Base-by-base conservation (phyloP, 2,797 vertebrate genomes). In the Chromobotia macracanthus region DNA sequence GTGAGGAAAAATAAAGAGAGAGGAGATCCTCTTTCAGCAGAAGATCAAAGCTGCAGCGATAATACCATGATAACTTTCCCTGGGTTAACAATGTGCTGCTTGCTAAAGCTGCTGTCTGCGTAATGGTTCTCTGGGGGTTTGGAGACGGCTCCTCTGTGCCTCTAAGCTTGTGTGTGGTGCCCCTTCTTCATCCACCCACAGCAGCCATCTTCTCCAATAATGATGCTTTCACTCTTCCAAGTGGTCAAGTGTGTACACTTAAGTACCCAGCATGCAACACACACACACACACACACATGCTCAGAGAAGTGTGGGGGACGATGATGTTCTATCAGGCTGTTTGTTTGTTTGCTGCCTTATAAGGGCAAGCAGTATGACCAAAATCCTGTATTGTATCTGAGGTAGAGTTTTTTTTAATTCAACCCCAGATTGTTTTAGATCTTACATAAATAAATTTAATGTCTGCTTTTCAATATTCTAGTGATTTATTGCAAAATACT, bases 51-150 rank as follows among this genome's bases (percentile, higher is more conserved):
- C 86, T 81, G 86, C 86, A 87, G 71, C 87, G 88, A 92, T 92
- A 88, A 92, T 92, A 61, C 88, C 84, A 78, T 87, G 88, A 92
- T 92, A 89, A 91, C 88, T 87, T 90, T 89, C 80, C 84, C 83
- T 78, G 84, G 87, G 88, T 91, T 91, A 87, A 88, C 88, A 87
- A 85, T 88, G 86, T 87, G 87, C 88, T 64, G 83, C 84, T 89
- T 89, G 86, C 86, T 84, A 88, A 85, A 88, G 87, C 90, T 75
- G 9, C 84, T 88, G 85, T 91, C 89, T 92, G 85, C 63, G 84
- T 93, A 93, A 94, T 94, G 89, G 93, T 91, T 90, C 93, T 91
- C 92, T 67, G 82, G 92, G 89, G 92, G 84, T 92, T 91, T 89
- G 80, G 68, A 58, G 87, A 88, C 84, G 73, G 85, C 69, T 83